Evolutionary conservation across 2,113 vertebrate species (phyloP), one percentile per base, ranked within the genome.

Genomic region (Chaetorhynchus papuensis): DNA sequence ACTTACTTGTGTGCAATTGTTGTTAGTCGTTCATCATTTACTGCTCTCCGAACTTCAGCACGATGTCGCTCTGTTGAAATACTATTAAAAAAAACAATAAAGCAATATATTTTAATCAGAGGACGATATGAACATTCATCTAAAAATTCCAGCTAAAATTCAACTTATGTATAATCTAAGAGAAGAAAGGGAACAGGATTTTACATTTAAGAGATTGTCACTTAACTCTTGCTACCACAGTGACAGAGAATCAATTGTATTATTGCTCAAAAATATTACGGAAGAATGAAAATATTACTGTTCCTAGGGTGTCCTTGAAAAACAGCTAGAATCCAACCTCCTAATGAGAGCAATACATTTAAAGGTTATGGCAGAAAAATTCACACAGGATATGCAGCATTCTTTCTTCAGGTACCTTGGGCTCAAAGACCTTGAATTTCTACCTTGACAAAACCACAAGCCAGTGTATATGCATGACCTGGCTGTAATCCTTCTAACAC

Each of bases 1-100:
- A 97, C 99, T 99, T 97, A 99, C 99, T 99, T 99, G 97, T 99
- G 99, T 44, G 99, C 99, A 64, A 99, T 99, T 9, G 99, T 99
- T 83, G 98, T 99, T 92, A 99, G 98, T 60, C 99, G 99, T 77
- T 99, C 99, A 98, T 99, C 99, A 30, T 99, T 99, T 66, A 99
- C 99, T 22, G 99, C 99, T 95, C 99, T 98, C 94, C 99, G 99
- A 81, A 99, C 99, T 95, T 99, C 99, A 30, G 99, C 99, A 7
- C 99, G 99, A 94, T 99, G 99, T 9, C 99, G 98, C 95, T 99
- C 99, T 4, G 99, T 99, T 66, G 99, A 99, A 97, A 99, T 99
- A 83, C 99, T 99, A 92, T 83, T 80, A 63, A 83, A 94, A 94
- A 97, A 83, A 90, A 28, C 2, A 71, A 68, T 18, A 60, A 59